phyloP scores from a whole-genome alignment of 2,113 vertebrate genomes.

The Atlantisia rogersi region DNA sequence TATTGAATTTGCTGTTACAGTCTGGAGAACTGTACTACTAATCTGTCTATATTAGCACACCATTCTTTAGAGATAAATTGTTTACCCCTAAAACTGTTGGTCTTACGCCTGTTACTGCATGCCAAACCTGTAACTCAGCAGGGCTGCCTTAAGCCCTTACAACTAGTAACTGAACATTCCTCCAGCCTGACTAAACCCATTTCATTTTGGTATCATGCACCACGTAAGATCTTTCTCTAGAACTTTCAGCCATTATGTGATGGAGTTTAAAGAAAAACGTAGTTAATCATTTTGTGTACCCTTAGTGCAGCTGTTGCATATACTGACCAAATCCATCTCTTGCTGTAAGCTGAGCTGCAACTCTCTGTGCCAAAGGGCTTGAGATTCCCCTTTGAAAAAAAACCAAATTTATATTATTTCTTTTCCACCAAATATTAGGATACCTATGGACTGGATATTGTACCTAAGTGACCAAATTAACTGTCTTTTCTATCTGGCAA shows the following conservation, averaged over 20 bases:
- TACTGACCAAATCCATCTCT: background rate
- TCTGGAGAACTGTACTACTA: background rate
- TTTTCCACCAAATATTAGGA: background rate
- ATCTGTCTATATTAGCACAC: background rate
- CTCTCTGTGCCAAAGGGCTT: background rate
- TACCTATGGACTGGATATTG: background rate
- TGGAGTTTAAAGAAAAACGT: background rate
- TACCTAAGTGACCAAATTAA: background rate
- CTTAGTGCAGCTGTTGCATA: background rate
- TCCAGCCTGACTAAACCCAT: background rate
- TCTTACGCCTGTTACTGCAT: rapidly evolving
- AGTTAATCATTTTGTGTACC: background rate
- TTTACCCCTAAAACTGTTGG: background rate
- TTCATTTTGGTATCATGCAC: background rate
- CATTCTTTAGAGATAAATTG: background rate
- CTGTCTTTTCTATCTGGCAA: background rate
- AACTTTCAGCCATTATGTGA: background rate
- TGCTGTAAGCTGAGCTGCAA: background rate
- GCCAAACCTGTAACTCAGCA: background rate
- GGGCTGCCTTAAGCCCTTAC: background rate
- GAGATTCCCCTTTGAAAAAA: background rate
- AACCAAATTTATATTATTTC: background rate
- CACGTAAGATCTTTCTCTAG: background rate
- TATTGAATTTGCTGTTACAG: background rate
- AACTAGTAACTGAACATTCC: background rate